Conservation (phyloP, 2,113 vertebrate species). For the Bos indicus region DNA sequence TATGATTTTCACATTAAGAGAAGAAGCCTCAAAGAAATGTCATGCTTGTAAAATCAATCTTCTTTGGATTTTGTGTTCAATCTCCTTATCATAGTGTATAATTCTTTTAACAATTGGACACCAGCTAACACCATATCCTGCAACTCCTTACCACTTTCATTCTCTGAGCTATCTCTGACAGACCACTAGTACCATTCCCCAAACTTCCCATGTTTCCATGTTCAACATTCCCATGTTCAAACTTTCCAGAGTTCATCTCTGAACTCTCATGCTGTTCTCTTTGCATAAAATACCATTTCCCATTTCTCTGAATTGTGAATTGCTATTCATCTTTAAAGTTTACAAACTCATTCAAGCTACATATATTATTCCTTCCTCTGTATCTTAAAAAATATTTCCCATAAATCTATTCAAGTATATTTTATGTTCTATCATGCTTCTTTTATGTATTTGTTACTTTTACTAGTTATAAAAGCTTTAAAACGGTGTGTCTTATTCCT, state of each 20-base stretch:
- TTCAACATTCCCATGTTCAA: not conserved
- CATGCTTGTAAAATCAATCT: not conserved
- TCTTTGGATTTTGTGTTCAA: not conserved
- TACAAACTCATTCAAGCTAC: not conserved
- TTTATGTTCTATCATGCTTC: not conserved
- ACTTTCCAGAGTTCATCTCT: not conserved
- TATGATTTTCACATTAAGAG: not conserved
- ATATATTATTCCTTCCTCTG: not conserved
- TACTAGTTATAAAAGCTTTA: not conserved
- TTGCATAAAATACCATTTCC: not conserved
- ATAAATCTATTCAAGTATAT: not conserved
- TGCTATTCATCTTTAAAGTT: not conserved
- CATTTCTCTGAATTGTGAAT: not conserved
- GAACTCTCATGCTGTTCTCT: not conserved
- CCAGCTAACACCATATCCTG: not conserved
- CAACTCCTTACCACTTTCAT: not conserved
- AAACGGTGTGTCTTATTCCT: not conserved
- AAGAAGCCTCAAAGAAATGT: not conserved
- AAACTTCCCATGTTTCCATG: not conserved
- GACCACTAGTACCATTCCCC: not conserved
- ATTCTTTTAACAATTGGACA: not conserved
- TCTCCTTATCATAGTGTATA: not conserved
- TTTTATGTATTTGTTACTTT: conserved; percentile 4
- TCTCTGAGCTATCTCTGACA: not conserved
- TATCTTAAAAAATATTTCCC: not conserved